Base-by-base conservation (phyloP, 2,888 invertebrate species). In the Dryomyza anilis region DNA sequence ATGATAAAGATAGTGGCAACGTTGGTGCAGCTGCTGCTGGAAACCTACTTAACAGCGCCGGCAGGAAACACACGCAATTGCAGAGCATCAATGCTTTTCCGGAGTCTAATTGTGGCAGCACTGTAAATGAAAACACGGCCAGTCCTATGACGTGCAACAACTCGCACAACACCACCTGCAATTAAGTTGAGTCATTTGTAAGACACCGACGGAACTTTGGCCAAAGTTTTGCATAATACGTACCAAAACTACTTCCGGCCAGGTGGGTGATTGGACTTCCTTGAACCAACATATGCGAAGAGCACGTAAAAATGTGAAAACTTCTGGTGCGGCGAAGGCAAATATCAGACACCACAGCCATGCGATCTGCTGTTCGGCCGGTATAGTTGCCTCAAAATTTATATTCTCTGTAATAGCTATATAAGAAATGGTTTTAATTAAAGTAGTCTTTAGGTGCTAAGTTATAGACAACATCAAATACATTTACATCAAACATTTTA, bases 301-400 rank as follows among this genome's bases (percentile, higher is more conserved):
- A 14, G 92, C 88, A 74, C 91, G 86, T 5, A 94, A 79, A 73
- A 94, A 88, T 8, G 89, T 87, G 14, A 92, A 89, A 1, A 90
- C 66, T 84, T 96, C 95, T 0, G 95, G 95, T 23, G 90, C 84
- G 45, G 89, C 85, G 77, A 92, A 93, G 23, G 90, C 88, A 72
- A 93, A 88, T 46, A 93, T 84, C 29, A 93, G 80, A 55, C 90
- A 88, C 93, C 94, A 95, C 14, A 92, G 87, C 94, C 94, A 94
- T 50, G 88, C 85, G 63, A 90, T 85, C 69, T 89, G 86, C 76
- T 91, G 91, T 72, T 87, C 86, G 67, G 87, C 84, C 0, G 91
- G 85, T 25, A 90, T n/a, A n/a, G n/a, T n/a, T n/a, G n/a, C n/a
- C n/a, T n/a, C n/a, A n/a, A n/a, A n/a, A n/a, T n/a, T n/a, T n/a